Evolutionary conservation across 2,888 invertebrate genomes (phyloP).

Genomic region (Girardia tigrina): DNA sequence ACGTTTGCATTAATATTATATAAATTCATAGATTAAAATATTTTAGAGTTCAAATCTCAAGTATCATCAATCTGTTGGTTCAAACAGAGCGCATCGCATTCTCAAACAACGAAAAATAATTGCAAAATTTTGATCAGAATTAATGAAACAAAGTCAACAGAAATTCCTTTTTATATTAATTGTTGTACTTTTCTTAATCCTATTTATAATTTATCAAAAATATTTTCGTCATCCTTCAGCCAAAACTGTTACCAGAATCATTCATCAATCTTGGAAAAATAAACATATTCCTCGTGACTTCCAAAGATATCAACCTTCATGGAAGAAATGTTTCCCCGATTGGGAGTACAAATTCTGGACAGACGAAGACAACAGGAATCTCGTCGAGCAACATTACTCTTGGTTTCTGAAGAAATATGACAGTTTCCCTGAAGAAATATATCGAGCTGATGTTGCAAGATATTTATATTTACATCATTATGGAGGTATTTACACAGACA

Average conservation of each 20-base stretch:
- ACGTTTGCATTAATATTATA: no score
- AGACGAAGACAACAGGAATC: slow-evolving; percentile 42
- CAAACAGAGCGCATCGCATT: no score
- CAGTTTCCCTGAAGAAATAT: slow-evolving; percentile 41
- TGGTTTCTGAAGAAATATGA: slow-evolving; percentile 41
- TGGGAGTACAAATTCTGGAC: slow-evolving; percentile 49
- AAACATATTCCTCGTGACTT: neutral
- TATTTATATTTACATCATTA: slow-evolving; percentile 29
- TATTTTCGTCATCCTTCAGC: no score
- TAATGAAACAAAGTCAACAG: no score
- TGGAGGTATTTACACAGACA: slow-evolving; percentile 26
- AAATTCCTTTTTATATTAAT: no score
- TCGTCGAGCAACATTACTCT: slow-evolving; percentile 43
- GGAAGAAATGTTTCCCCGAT: slow-evolving; percentile 39
- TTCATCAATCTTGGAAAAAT: slow-evolving; percentile 16
- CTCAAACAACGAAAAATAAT: no score
- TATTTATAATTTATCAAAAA: no score
- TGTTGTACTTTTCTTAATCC: no score
- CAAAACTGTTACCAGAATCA: neutral
- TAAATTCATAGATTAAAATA: no score
- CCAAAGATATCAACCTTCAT: neutral
- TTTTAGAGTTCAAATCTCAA: no score
- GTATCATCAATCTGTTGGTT: no score
- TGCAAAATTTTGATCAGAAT: no score
- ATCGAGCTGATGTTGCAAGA: slow-evolving; percentile 41